phyloP scores from a whole-genome alignment of 1,140 invertebrate species.

The Saxidomus purpurata region DNA sequence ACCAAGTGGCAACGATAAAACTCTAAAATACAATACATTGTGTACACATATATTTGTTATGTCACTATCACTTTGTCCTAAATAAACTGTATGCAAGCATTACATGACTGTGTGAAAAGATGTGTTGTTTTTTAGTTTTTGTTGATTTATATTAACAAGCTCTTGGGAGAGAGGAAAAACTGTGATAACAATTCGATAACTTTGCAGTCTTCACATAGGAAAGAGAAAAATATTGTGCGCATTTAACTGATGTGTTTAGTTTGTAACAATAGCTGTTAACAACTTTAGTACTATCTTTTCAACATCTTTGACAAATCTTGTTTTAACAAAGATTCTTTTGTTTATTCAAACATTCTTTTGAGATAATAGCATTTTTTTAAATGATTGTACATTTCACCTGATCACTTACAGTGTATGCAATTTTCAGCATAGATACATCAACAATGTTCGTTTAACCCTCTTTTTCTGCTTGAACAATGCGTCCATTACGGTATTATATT shows the following conservation, averaged over 20 bases:
- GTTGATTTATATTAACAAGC: no score
- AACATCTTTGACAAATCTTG: neutral
- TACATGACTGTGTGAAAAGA: no score
- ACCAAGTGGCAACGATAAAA: no score
- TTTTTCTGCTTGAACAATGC: slow-evolving; percentile 46
- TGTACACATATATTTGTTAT: no score
- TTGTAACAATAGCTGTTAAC: neutral
- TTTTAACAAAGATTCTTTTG: neutral
- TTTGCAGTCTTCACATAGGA: no score
- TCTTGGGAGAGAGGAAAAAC: no score
- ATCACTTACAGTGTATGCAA: slow-evolving; percentile 4
- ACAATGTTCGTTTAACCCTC: slow-evolving; percentile 42
- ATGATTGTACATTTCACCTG: neutral
- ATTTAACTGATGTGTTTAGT: neutral
- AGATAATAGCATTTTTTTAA: slow-evolving; percentile 20
- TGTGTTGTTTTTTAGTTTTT: no score
- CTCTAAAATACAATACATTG: no score
- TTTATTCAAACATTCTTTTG: neutral
- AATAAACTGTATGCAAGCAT: no score
- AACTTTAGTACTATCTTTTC: neutral
- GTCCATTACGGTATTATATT: slow-evolving; percentile 19
- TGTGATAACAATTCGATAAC: no score
- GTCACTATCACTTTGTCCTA: no score
- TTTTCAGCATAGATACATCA: slow-evolving; percentile 20
- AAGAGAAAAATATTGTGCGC: no score